Conservation (phyloP, 2,888 invertebrate genomes). For the Dolomedes plantarius region DNA sequence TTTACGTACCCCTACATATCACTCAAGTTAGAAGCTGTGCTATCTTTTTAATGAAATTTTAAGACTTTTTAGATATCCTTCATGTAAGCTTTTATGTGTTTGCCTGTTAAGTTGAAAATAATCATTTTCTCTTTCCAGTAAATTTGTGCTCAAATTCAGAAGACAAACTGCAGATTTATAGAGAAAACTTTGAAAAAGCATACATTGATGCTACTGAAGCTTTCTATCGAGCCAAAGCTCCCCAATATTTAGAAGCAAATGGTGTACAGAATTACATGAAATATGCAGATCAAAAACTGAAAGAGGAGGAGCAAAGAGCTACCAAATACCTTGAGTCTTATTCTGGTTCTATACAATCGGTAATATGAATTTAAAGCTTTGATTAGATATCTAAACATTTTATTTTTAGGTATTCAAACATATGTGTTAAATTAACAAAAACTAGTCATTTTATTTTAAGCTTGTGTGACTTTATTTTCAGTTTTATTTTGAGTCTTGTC, state of each 20-base stretch:
- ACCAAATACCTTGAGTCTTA: slow-evolving; percentile 94
- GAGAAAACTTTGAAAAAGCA: slow-evolving; percentile 95
- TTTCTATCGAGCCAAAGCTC: slow-evolving; percentile 93
- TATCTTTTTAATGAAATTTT: no score
- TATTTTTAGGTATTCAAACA: no score
- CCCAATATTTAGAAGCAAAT: slow-evolving; percentile 89
- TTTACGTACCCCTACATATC: no score
- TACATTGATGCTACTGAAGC: slow-evolving; percentile 95
- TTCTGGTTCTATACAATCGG: slow-evolving; percentile 83
- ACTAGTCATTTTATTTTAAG: no score
- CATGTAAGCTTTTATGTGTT: no score
- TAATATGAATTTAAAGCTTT: no score
- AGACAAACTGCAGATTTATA: slow-evolving; percentile 95
- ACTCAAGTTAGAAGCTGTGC: no score
- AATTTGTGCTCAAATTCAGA: slow-evolving; percentile 95
- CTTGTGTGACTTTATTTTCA: no score
- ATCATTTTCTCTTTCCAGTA: slow-evolving; percentile 80
- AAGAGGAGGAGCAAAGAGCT: slow-evolving; percentile 95
- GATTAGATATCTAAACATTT: background rate
- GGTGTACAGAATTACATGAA: slow-evolving; percentile 98
- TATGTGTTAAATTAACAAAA: no score
- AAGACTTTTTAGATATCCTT: no score
- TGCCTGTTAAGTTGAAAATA: background rate
- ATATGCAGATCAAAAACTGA: slow-evolving; percentile 94
- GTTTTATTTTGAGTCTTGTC: no score